Conservation (phyloP, 2,888 invertebrate genomes). For the Netelia virgata region DNA sequence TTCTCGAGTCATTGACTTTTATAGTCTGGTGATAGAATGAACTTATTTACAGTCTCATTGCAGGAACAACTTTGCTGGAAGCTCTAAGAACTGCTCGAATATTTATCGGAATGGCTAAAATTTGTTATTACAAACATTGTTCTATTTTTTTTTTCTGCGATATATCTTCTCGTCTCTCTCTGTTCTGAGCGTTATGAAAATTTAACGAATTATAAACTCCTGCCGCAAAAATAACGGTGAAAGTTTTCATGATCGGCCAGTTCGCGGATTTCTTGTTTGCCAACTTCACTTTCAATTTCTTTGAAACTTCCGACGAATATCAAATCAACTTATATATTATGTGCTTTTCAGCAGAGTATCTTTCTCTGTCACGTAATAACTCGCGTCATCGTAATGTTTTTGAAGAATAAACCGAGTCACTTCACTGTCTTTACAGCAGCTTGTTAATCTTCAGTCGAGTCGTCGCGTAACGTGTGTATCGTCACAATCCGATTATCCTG, state of each 20-base stretch:
- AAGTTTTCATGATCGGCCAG: constrained; percentile 42
- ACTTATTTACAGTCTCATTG: constrained; percentile 16
- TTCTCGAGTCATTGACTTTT: background rate
- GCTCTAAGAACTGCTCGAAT: background rate
- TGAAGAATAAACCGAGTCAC: constrained; percentile 3
- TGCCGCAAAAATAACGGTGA: constrained; percentile 38
- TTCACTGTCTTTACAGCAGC: background rate
- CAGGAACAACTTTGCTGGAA: constrained; percentile 10
- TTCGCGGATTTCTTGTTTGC: background rate
- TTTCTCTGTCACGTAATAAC: background rate
- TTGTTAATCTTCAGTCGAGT: constrained; percentile 2
- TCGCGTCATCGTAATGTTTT: background rate
- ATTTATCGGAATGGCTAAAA: constrained; percentile 25
- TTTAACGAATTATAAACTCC: constrained; percentile 5
- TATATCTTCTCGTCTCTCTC: background rate
- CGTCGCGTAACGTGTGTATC: background rate
- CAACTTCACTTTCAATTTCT: background rate
- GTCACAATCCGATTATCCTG: constrained; percentile 40
- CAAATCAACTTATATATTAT: background rate
- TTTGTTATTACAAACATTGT: background rate
- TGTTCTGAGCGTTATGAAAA: background rate
- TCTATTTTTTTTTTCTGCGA: constrained; percentile 23
- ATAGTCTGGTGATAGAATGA: background rate
- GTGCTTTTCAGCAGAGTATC: background rate
- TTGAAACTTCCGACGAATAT: background rate